Conservation (phyloP, 2,797 vertebrate species). For the Silurus aristotelis region DNA sequence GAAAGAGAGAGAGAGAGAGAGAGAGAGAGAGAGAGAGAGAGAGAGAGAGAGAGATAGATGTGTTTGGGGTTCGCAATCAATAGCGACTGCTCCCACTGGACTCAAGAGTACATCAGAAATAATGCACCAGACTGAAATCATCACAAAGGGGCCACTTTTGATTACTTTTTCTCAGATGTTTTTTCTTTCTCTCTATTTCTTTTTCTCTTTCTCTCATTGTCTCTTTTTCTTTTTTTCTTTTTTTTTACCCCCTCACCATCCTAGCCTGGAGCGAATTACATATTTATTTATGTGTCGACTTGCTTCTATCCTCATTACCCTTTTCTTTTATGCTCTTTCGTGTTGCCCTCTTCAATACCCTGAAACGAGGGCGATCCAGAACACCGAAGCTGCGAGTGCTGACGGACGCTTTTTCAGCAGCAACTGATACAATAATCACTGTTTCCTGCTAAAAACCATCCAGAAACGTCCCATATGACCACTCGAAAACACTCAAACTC, state of each 20-base stretch:
- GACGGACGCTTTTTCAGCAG: neutral
- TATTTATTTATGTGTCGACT: constrained; percentile 29
- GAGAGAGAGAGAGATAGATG: neutral
- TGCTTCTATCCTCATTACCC: constrained; percentile 25
- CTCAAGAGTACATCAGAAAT: constrained; percentile 50
- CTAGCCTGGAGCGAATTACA: constrained; percentile 20
- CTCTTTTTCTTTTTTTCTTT: neutral
- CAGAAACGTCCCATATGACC: no score
- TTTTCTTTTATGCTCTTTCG: constrained; percentile 20
- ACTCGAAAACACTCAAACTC: no score
- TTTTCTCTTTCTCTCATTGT: neutral
- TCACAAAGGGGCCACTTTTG: constrained; percentile 39
- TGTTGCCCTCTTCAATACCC: constrained; percentile 2
- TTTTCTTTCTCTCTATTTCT: neutral
- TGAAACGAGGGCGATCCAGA: neutral
- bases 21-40: neutral
- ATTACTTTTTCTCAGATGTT: constrained; percentile 35
- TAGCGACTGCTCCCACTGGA: constrained; percentile 52
- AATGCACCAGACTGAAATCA: constrained; percentile 46
- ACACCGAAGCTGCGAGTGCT: neutral
- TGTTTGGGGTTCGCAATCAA: constrained; percentile 33
- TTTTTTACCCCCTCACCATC: neutral
- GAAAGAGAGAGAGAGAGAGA: neutral
- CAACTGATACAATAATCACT: neutral
- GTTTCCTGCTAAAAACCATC: neutral